A percentile compares a stretch with the other conserved stretches of the same genome.
phyloP scores from a whole-genome alignment of 2,113 vertebrate species.

The Pica pica region DNA sequence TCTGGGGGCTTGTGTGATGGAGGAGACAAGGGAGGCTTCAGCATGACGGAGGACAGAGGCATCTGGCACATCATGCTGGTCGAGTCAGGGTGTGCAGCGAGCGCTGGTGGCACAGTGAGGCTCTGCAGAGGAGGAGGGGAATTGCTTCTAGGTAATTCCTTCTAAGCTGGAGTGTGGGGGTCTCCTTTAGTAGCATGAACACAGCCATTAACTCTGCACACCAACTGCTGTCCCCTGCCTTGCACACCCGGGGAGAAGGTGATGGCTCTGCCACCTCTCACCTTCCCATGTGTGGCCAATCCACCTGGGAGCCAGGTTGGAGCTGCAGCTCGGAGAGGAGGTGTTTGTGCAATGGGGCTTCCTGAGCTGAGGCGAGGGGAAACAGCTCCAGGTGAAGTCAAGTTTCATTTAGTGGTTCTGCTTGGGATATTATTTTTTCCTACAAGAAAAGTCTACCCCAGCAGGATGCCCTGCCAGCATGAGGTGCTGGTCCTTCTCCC shows the following conservation, averaged over 20 bases:
- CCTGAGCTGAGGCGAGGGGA: neutral
- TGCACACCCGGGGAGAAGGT: rapidly evolving
- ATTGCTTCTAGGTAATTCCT: neutral
- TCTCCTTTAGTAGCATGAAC: neutral
- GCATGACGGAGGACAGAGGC: too few relatives aligned
- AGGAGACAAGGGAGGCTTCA: neutral
- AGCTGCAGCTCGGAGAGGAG: rapidly evolving
- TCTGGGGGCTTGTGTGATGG: rapidly evolving
- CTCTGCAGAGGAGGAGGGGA: neutral
- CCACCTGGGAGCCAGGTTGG: neutral
- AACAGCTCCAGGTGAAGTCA: neutral
- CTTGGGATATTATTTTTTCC: neutral
- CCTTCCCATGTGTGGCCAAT: neutral
- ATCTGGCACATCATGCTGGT: neutral
- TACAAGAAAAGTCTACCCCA: neutral
- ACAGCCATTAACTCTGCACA: neutral
- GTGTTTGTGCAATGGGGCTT: neutral
- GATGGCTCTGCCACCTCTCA: neutral
- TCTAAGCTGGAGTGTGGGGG: neutral
- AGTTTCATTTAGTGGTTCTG: neutral
- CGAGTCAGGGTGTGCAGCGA: rapidly evolving
- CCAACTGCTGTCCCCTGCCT: rapidly evolving
- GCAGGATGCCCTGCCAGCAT: neutral
- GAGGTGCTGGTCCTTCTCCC: neutral
- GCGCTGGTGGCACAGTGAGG: neutral